Evolutionary conservation across 2,113 vertebrate genomes (phyloP), one percentile per base, ranked within the genome.

Genomic region (Platichthys stellatus): DNA sequence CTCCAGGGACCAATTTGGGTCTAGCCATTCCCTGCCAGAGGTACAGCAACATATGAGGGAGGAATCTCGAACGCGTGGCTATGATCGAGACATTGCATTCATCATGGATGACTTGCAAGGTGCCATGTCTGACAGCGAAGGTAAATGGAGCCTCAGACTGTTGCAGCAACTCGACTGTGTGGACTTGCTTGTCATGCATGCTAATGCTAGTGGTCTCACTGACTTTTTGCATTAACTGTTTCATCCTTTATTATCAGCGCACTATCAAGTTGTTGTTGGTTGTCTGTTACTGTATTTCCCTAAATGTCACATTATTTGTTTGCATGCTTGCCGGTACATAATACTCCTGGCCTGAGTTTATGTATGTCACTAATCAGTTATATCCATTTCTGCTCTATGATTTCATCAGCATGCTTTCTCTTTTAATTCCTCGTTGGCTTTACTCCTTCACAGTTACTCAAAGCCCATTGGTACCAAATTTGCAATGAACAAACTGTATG

Each of bases 101-200:
- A 97, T 99, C 93, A 98, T 99, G 97, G 98, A 99, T 92, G 98
- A 99, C 93, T 96, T 99, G 92, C 97, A 99, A 86, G 98, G 98
- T 88, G 98, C 98, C 93, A 99, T 99, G 98, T 99, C 98, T 86
- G 98, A 99, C 94, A 99, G 98, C 75, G 98, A 99, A 99, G 98
- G 98, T 99, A 99, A 99, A 95, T 95, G 92, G 94, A 94, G 89
- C 90, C 91, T 95, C 86, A 94, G 81, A 93, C 90, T 94, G 83
- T 90, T 94, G 88, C 95, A 92, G 90, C 91, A 90, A 84, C 93
- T 90, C 86, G 87, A 92, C 92, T 95, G 93, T 83, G 35, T 93
- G 93, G 95, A 96, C 86, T 85, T 94, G 92, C 91, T 93, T 94
- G 93, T 95, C 80, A 89, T 95, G 97, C 97, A 98, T 97, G 97